A percentile compares a stretch with the other conserved stretches of the same genome.
Evolutionary conservation across 2,113 vertebrate species (phyloP).

Genomic region (Oryzias javanicus): DNA sequence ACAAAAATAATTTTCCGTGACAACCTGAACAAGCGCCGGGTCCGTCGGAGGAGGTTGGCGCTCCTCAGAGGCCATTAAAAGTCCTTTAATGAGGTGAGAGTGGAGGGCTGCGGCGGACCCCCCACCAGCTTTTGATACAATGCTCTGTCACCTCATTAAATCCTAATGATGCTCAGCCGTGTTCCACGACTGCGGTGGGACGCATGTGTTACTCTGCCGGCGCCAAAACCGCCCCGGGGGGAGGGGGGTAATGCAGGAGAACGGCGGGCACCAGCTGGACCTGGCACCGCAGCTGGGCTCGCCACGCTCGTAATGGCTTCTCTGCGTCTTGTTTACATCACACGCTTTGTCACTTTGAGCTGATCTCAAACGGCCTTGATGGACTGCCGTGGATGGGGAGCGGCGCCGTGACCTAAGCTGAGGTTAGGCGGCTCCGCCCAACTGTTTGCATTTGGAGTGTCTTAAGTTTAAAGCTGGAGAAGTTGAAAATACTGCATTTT

Average conservation of each 20-base stretch:
- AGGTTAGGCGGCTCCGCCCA: conserved; percentile 17
- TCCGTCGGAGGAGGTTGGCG: conserved; percentile 32
- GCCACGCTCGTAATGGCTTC: conserved; percentile 57
- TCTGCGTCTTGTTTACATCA: conserved; percentile 42
- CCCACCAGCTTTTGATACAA: conserved; percentile 58
- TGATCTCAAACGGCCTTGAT: conserved; percentile 50
- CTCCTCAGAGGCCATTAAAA: conserved; percentile 68
- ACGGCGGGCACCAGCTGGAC: conserved; percentile 55
- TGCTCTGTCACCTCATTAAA: conserved; percentile 70
- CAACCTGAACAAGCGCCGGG: conserved; percentile 60
- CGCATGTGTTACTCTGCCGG: conserved; percentile 44
- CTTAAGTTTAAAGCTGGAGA: background rate
- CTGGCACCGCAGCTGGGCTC: conserved; percentile 46
- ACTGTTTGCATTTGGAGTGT: background rate
- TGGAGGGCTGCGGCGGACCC: conserved; percentile 46
- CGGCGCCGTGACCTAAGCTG: conserved; percentile 11
- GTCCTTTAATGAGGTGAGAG: conserved; percentile 70
- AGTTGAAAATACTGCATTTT: background rate
- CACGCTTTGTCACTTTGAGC: conserved; percentile 59
- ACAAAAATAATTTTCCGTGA: conserved; percentile 70
- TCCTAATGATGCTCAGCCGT: conserved; percentile 57
- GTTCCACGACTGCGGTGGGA: conserved; percentile 36
- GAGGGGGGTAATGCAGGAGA: conserved; percentile 40
- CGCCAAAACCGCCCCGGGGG: conserved; percentile 28
- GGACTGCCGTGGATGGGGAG: conserved; percentile 35